These are phyloP conservation scores for Dryadula phaetusa DNA, from an alignment of 2,888 invertebrate genomes.

Conservation along the genomic window DNA sequence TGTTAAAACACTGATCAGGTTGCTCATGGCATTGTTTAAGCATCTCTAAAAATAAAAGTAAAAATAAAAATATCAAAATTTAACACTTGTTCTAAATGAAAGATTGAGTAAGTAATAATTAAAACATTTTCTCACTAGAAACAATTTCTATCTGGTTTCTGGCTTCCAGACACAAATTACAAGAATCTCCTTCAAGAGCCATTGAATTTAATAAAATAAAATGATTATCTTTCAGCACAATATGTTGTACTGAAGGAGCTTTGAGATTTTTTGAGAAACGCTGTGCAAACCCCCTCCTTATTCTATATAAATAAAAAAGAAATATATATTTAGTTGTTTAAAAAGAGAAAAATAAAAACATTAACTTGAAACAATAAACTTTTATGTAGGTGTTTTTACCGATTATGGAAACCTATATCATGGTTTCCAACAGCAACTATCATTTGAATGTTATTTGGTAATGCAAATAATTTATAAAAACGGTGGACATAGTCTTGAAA, in stretches of 20 bases:
- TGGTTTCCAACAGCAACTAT: slow-evolving; percentile 96
- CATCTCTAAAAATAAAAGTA: slow-evolving; percentile 57
- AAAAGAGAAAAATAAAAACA: neutral
- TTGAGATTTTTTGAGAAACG: slow-evolving; percentile 90
- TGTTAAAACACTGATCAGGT: slow-evolving; percentile 57
- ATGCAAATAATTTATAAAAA: slow-evolving; percentile 91
- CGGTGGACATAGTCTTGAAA: slow-evolving; percentile 91
- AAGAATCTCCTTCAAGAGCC: slow-evolving; percentile 97
- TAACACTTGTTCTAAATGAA: neutral
- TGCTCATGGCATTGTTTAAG: slow-evolving; percentile 60
- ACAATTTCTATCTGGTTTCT: slow-evolving; percentile 86
- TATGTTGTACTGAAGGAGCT: slow-evolving; percentile 88
- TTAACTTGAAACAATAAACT: slow-evolving; percentile 8
- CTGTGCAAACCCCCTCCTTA: slow-evolving; percentile 85
- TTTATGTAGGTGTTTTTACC: slow-evolving; percentile 73
- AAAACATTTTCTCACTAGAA: slow-evolving; percentile 74
- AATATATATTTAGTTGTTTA: neutral
- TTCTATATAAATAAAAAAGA: slow-evolving; percentile 53
- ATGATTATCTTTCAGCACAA: slow-evolving; percentile 89
- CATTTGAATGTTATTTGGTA: slow-evolving; percentile 86
- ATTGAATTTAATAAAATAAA: slow-evolving; percentile 98
- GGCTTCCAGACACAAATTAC: slow-evolving; percentile 92
- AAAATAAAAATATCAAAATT: neutral
- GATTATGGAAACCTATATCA: slow-evolving; percentile 98
- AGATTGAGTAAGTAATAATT: neutral